A percentile compares a stretch with the other conserved stretches of the same genome.
Conservation (phyloP, 2,888 invertebrate genomes). For the Apomyelois bistriatella region DNA sequence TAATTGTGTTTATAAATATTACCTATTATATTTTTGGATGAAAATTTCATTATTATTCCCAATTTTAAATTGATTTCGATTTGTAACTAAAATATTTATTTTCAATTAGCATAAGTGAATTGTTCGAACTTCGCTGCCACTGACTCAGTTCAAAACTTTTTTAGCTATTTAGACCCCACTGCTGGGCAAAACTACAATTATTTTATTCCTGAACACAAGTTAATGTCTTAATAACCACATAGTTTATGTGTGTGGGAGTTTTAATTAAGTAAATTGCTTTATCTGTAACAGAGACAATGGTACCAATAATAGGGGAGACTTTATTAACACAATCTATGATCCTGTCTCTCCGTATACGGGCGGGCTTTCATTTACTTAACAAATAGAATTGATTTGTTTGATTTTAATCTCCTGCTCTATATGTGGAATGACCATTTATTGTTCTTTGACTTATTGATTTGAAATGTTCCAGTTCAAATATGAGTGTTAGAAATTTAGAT, state of each 20-base stretch:
- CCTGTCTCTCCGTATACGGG: constrained; percentile 67
- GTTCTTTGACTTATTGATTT: constrained; percentile 6
- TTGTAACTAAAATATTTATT: no score
- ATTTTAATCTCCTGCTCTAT: constrained; percentile 49
- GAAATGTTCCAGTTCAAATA: not conserved
- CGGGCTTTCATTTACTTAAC: constrained; percentile 61
- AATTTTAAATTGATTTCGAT: no score
- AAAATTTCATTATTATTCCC: no score
- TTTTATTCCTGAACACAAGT: constrained; percentile 20
- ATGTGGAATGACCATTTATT: constrained; percentile 27
- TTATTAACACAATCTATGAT: constrained; percentile 59
- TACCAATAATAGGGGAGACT: constrained; percentile 55
- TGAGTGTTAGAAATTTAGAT: not conserved
- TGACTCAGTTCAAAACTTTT: no score
- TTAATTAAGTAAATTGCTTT: constrained; percentile 79
- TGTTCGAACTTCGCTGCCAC: no score
- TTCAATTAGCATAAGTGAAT: no score
- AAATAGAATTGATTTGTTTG: constrained; percentile 76
- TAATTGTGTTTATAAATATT: no score
- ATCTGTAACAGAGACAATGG: constrained; percentile 70
- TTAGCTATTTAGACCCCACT: not conserved
- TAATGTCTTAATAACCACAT: constrained; percentile 57
- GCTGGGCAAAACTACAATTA: constrained; percentile 1
- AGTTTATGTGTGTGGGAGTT: constrained; percentile 54
- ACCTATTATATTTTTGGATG: no score